Evolutionary conservation across 2,888 invertebrate species (phyloP).

Genomic region (Bembecia ichneumoniformis): DNA sequence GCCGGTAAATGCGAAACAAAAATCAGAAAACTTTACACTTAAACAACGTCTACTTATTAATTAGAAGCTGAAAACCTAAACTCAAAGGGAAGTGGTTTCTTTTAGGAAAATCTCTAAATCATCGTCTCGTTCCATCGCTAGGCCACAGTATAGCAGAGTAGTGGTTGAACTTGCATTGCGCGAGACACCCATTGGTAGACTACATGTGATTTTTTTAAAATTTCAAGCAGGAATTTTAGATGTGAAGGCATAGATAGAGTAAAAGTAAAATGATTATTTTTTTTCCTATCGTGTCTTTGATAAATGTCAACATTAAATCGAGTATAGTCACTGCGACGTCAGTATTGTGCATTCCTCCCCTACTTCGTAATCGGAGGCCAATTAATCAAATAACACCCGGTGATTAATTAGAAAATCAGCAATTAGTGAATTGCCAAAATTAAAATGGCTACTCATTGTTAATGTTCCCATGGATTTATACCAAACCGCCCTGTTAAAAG

Average conservation of each 20-base stretch:
- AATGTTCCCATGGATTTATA: too few species aligned
- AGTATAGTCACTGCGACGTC: too few species aligned
- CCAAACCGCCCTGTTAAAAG: too few species aligned
- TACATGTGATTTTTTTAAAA: too few species aligned
- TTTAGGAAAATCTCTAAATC: slow-evolving; percentile 44
- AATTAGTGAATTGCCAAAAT: slow-evolving; percentile 52
- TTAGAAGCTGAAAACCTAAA: slow-evolving; percentile 41
- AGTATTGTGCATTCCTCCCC: slow-evolving; percentile 4
- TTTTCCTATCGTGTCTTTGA: too few species aligned
- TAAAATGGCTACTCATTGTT: not conserved
- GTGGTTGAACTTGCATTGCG: not conserved
- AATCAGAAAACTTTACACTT: slow-evolving; percentile 25
- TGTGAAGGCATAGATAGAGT: too few species aligned
- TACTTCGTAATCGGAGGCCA: slow-evolving; percentile 34
- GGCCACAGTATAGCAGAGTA: not conserved
- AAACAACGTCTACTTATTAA: slow-evolving; percentile 33
- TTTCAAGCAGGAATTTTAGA: too few species aligned
- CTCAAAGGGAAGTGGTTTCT: slow-evolving; percentile 22
- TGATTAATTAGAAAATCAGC: slow-evolving; percentile 69
- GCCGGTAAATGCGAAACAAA: slow-evolving; percentile 18
- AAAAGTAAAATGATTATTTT: too few species aligned
- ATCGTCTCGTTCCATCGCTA: slow-evolving; percentile 22
- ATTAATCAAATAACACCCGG: slow-evolving; percentile 66
- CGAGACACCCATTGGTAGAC: too few species aligned
- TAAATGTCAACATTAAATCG: too few species aligned